Conservation (phyloP, 1,140 invertebrate genomes). For the Parasteatoda tepidariorum region DNA sequence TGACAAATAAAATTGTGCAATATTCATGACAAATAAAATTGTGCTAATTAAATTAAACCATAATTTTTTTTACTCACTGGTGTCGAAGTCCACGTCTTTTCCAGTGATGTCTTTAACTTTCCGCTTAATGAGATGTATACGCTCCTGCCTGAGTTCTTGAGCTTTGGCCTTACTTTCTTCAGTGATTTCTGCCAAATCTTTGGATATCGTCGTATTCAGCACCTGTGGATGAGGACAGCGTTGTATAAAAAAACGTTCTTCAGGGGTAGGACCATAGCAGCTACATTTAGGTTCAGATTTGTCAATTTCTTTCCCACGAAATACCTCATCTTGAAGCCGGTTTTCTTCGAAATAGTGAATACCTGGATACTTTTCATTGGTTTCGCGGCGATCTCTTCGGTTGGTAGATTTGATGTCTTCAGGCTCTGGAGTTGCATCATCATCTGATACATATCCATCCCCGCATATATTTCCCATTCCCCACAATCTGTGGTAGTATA, state of each 20-base stretch:
- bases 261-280: constrained; percentile 50
- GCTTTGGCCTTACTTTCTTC: constrained; percentile 65
- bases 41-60: too few species aligned
- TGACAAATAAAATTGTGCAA: too few species aligned
- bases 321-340: constrained; percentile 18
- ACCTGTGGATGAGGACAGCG: constrained; percentile 65
- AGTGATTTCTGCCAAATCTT: constrained; percentile 66
- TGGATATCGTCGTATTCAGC: constrained; percentile 67
- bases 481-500: not conserved
- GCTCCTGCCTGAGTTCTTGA: constrained; percentile 66
- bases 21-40: too few species aligned
- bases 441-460: constrained; percentile 35
- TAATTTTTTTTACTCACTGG: constrained; percentile 33
- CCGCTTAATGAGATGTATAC: constrained; percentile 66
- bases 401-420: not conserved
- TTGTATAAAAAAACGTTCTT: constrained; percentile 54
- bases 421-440: constrained; percentile 11
- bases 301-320: constrained; percentile 14
- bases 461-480: constrained; percentile 57
- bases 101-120: constrained; percentile 64
- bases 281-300: constrained; percentile 38
- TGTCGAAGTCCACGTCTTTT: constrained; percentile 58
- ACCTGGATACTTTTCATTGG: constrained; percentile 46
- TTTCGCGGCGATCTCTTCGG: not conserved
- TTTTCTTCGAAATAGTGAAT: constrained; percentile 52